phyloP scores from a whole-genome alignment of 2,113 vertebrate species.

The Plecotus auritus region DNA sequence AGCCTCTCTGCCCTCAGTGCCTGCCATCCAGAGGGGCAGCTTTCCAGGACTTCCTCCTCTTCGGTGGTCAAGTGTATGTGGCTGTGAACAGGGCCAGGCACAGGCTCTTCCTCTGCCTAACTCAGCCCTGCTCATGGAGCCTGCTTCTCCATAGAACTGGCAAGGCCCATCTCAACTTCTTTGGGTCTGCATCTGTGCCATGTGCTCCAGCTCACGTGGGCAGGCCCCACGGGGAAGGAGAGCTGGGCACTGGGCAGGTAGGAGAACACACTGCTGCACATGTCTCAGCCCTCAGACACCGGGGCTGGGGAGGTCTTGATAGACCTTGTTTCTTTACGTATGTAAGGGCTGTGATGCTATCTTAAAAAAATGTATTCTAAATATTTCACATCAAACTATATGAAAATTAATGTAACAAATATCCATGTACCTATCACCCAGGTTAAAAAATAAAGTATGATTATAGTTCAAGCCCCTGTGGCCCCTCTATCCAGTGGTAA shows the following conservation, averaged over 20 bases:
- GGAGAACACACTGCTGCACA: background rate
- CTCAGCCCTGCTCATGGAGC: background rate
- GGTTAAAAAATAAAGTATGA: background rate
- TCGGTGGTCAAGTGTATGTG: background rate
- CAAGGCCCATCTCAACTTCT: background rate
- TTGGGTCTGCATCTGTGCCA: background rate
- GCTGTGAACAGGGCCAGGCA: background rate
- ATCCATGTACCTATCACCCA: background rate
- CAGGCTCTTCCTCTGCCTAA: background rate
- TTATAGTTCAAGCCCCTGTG: background rate
- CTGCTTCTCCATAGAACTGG: background rate
- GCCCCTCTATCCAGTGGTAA: background rate
- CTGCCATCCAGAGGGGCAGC: background rate
- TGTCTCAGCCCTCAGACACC: background rate
- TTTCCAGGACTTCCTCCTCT: background rate
- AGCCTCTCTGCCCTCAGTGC: background rate
- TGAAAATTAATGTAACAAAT: background rate
- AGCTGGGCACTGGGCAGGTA: background rate
- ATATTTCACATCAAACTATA: background rate
- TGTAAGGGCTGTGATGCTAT: background rate
- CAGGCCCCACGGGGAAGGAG: background rate
- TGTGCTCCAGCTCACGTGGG: background rate
- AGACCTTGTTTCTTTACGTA: background rate
- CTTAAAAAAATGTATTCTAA: background rate
- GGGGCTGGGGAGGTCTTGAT: background rate